A percentile compares a stretch with the other conserved stretches of the same genome.
Conservation (phyloP, 2,113 vertebrate species). For the Caretta caretta region DNA sequence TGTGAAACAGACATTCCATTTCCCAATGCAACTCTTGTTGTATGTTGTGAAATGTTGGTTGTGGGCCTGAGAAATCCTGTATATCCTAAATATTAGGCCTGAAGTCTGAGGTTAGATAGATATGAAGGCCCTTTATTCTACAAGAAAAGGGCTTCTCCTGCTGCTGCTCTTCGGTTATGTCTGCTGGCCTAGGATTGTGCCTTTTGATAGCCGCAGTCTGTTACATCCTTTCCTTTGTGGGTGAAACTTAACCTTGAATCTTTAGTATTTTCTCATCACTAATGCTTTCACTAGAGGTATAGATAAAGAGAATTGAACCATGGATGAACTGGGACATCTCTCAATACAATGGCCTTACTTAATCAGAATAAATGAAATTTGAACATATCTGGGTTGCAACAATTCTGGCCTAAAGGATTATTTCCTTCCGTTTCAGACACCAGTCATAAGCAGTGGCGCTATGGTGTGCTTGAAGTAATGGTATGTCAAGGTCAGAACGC, state of each 20-base stretch:
- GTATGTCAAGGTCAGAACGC: neutral
- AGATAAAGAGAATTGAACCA: neutral
- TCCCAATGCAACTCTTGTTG: neutral
- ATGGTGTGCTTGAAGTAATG: neutral
- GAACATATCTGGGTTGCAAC: neutral
- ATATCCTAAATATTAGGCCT: neutral
- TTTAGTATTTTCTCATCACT: neutral
- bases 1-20: neutral
- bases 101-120: neutral
- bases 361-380: neutral
- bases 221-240: neutral
- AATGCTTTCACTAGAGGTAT: neutral
- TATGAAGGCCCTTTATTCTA: neutral
- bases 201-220: neutral
- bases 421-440: neutral
- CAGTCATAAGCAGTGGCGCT: neutral
- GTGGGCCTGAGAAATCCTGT: neutral
- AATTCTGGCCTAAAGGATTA: neutral
- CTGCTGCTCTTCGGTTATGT: neutral
- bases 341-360: neutral
- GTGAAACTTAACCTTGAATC: constrained; percentile 38
- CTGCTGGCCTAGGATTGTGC: neutral
- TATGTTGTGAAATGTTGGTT: neutral
- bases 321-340: neutral
- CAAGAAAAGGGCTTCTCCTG: fast-evolving